phyloP scores from a whole-genome alignment of 2,888 invertebrate species.

The Mythimna lalbum region DNA sequence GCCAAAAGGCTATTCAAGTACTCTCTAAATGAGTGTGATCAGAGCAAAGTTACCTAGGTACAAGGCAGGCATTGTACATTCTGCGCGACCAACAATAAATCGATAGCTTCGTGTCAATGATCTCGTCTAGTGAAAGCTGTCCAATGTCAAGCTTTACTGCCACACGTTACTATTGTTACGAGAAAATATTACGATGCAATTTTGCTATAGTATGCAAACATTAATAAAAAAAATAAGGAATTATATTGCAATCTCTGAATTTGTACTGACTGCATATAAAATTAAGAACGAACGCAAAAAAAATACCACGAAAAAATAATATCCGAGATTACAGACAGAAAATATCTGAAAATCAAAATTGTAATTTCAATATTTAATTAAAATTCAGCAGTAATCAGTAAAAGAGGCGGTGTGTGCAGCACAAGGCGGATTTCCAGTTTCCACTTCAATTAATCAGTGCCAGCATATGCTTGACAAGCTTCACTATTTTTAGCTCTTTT shows the following conservation, averaged over 20 bases:
- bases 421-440: slow-evolving; percentile 66
- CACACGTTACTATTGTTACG: slow-evolving; percentile 17
- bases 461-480: slow-evolving; percentile 65
- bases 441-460: slow-evolving; percentile 73
- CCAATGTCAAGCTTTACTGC: slow-evolving; percentile 64
- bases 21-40: slow-evolving; percentile 18
- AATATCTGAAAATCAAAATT: not conserved
- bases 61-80: slow-evolving; percentile 48
- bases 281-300: not conserved
- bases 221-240: not conserved
- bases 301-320: not conserved
- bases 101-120: slow-evolving; percentile 73
- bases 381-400: slow-evolving; percentile 49
- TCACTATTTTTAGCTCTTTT: slow-evolving; percentile 66
- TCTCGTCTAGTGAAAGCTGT: slow-evolving; percentile 62
- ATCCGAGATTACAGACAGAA: not conserved
- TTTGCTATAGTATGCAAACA: not conserved
- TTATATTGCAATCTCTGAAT: not conserved
- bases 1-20: slow-evolving; percentile 25
- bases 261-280: not conserved
- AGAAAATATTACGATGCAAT: slow-evolving; percentile 15
- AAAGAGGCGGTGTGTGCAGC: slow-evolving; percentile 48
- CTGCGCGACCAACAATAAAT: slow-evolving; percentile 68
- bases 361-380: slow-evolving; percentile 48
- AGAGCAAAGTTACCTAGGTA: slow-evolving; percentile 39